These are phyloP conservation scores for Neoniphon sammara DNA, from an alignment of 2,797 vertebrate genomes.

Conservation along the genomic window DNA sequence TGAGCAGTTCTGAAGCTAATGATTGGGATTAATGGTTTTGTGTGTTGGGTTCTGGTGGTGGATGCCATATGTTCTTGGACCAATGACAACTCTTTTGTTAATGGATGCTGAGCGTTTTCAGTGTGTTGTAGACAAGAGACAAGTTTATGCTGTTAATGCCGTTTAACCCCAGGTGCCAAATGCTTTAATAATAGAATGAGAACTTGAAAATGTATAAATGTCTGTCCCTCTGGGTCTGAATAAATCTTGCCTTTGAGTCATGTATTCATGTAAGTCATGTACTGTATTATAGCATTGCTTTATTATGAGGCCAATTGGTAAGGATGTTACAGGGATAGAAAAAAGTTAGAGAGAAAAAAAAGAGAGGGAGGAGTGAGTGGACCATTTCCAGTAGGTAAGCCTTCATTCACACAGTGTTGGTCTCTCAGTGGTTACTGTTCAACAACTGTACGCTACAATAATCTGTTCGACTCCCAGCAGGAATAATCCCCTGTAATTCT, in stretches of 20 bases:
- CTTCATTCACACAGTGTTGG: slow-evolving; percentile 19
- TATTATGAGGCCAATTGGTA: neutral
- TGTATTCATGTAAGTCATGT: neutral
- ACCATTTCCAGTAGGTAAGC: neutral
- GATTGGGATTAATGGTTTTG: slow-evolving; percentile 57
- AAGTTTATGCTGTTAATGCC: neutral
- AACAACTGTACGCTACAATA: slow-evolving; percentile 38
- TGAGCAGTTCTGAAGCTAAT: slow-evolving; percentile 58
- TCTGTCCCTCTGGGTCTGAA: neutral
- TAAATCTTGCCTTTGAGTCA: neutral
- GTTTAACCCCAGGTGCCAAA: neutral
- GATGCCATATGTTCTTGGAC: slow-evolving; percentile 21
- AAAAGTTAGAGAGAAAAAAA: slow-evolving; percentile 17
- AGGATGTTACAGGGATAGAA: slow-evolving; percentile 7
- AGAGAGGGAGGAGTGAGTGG: neutral
- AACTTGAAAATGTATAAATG: neutral
- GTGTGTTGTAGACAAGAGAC: neutral
- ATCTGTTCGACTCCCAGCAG: slow-evolving; percentile 53
- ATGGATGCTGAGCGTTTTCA: slow-evolving; percentile 13
- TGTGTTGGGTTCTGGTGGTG: slow-evolving; percentile 38
- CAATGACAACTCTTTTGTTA: slow-evolving; percentile 38
- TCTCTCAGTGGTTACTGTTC: slow-evolving; percentile 29
- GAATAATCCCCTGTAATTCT: slow-evolving; percentile 61
- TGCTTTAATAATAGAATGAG: neutral
- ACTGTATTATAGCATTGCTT: neutral